These are phyloP conservation scores for Polyodon spathula DNA, from an alignment of 2,113 vertebrate species.

Conservation along the genomic window DNA sequence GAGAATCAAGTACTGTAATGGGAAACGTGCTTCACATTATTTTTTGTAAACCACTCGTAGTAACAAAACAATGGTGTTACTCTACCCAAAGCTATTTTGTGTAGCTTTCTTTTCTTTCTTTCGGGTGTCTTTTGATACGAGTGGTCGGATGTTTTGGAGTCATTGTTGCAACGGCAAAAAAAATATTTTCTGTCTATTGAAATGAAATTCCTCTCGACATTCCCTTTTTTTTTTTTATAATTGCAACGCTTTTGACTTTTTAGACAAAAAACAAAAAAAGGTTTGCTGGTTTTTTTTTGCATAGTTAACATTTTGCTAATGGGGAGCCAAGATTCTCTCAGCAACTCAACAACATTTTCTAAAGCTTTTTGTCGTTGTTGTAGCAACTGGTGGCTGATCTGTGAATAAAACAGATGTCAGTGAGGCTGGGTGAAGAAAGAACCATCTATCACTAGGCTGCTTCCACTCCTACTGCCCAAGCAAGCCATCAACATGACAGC, in stretches of 20 bases:
- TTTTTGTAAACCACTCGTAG: slow-evolving; percentile 27
- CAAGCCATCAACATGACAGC: slow-evolving; percentile 70
- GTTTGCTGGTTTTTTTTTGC: slow-evolving; percentile 76
- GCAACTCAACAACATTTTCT: slow-evolving; percentile 76
- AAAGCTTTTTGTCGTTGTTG: slow-evolving; percentile 63
- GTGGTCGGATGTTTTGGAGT: slow-evolving; percentile 56
- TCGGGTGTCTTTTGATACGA: slow-evolving; percentile 44
- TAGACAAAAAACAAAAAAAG: slow-evolving; percentile 65
- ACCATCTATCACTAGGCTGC: slow-evolving; percentile 71
- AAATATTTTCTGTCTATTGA: slow-evolving; percentile 58
- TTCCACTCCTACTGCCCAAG: slow-evolving; percentile 58
- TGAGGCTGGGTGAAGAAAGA: slow-evolving; percentile 44
- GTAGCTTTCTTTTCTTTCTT: slow-evolving; percentile 48
- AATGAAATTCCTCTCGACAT: slow-evolving; percentile 74
- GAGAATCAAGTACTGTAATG: slow-evolving; percentile 15
- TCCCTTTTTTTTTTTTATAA: slow-evolving; percentile 55
- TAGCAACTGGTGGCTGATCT: slow-evolving; percentile 68
- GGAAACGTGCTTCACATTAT: slow-evolving; percentile 24
- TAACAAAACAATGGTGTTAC: slow-evolving; percentile 34
- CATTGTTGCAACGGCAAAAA: slow-evolving; percentile 66
- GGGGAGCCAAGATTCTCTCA: slow-evolving; percentile 62
- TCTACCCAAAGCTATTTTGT: slow-evolving; percentile 43
- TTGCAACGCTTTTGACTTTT: slow-evolving; percentile 54
- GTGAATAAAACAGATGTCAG: slow-evolving; percentile 83
- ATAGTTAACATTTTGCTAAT: slow-evolving; percentile 80